Conservation (phyloP, 2,797 vertebrate genomes). For the Prunella strophiata region DNA sequence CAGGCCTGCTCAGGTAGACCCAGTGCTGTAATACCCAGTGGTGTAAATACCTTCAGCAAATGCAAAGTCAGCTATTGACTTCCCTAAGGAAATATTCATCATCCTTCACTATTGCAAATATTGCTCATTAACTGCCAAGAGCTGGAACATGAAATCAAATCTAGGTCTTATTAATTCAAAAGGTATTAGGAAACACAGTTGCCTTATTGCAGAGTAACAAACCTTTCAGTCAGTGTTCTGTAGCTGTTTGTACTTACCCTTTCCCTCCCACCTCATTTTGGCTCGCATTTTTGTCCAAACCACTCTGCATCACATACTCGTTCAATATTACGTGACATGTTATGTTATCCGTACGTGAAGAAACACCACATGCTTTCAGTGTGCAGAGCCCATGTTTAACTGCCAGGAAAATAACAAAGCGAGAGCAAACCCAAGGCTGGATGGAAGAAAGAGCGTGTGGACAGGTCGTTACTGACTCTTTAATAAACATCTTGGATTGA, state of each 20-base stretch:
- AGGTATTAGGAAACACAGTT: neutral
- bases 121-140: neutral
- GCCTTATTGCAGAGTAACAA: neutral
- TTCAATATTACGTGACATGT: conserved; percentile 11
- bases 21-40: neutral
- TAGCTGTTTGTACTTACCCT: conserved; percentile 29
- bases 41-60: neutral
- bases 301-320: neutral
- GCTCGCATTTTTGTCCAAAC: neutral
- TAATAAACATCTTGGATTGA: conserved; percentile 51
- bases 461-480: conserved; percentile 23
- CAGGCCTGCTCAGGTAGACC: neutral
- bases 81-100: neutral
- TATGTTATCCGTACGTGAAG: neutral
- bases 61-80: neutral
- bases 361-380: neutral
- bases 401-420: conserved; percentile 35
- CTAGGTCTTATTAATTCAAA: neutral
- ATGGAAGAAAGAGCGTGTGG: neutral
- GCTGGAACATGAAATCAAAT: neutral
- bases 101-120: neutral
- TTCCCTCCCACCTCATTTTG: neutral
- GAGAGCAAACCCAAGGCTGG: neutral
- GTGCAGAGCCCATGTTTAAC: neutral
- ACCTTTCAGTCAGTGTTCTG: neutral